phyloP scores from a whole-genome alignment of 2,888 invertebrate genomes.

The Sceliomorpha sp. region DNA sequence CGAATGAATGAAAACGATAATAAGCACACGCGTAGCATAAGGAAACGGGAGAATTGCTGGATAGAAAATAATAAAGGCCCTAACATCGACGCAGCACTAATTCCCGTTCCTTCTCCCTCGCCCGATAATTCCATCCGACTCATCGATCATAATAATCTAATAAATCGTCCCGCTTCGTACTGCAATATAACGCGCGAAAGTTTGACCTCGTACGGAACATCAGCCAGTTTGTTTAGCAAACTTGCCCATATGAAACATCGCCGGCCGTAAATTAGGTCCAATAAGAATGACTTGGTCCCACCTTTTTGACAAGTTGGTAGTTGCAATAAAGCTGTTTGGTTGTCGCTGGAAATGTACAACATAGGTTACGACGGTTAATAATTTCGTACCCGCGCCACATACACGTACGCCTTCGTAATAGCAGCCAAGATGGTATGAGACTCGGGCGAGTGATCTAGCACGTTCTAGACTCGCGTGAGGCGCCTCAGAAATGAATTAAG shows the following conservation, averaged over 20 bases:
- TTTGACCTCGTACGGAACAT: too few species aligned
- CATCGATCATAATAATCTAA: too few species aligned
- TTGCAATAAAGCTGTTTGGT: conserved; percentile 19
- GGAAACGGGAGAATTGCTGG: too few species aligned
- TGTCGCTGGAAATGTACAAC: conserved; percentile 15
- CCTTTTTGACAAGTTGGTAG: conserved; percentile 22
- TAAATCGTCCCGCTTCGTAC: too few species aligned
- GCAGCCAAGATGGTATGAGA: conserved; percentile 51
- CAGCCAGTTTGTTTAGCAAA: background rate
- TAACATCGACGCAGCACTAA: too few species aligned
- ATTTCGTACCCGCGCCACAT: conserved; percentile 23
- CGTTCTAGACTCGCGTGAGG: conserved; percentile 70
- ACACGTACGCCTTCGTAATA: conserved; percentile 58
- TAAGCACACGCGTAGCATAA: too few species aligned
- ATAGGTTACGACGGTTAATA: conserved; percentile 13
- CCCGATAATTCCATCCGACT: too few species aligned
- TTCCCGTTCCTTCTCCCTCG: too few species aligned
- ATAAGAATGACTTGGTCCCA: conserved; percentile 7
- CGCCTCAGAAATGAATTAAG: conserved; percentile 74
- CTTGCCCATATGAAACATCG: background rate
- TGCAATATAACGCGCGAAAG: too few species aligned
- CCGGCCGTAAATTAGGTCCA: conserved; percentile 5
- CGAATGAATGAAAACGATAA: too few species aligned
- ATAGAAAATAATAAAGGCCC: too few species aligned
- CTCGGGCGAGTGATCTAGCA: conserved; percentile 64